Percentiles rank a stretch among this genome's conserved stretches.
Conservation (phyloP, 2,797 vertebrate genomes). For the Nothura maculosa region DNA sequence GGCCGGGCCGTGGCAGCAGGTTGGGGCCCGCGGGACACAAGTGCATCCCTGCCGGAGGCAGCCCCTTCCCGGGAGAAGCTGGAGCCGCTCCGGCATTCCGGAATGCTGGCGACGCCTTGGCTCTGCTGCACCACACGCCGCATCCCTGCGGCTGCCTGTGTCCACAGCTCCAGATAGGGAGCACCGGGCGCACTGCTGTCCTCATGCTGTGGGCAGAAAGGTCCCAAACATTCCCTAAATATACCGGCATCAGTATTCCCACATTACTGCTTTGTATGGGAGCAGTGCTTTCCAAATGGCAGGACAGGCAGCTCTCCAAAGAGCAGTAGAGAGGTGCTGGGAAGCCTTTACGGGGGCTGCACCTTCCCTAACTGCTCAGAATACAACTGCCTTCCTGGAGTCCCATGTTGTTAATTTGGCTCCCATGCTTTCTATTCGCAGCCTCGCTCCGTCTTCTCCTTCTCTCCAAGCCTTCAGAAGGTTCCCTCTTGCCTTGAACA, state of each 20-base stretch:
- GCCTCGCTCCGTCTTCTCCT: not conserved
- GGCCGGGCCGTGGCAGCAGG: constrained; percentile 23
- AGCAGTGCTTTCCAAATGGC: not conserved
- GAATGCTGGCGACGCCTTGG: not conserved
- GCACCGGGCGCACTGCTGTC: not conserved
- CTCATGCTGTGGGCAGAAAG: not conserved
- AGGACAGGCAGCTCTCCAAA: not conserved
- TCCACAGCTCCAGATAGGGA: not conserved
- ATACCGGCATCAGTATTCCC: not conserved
- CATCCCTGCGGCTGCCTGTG: too few species aligned
- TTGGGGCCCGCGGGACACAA: not conserved
- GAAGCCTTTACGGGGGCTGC: not conserved
- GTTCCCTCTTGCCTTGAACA: not conserved
- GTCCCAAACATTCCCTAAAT: not conserved
- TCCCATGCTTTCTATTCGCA: not conserved
- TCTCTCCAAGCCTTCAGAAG: not conserved
- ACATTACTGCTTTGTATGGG: too few species aligned
- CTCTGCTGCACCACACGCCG: not conserved
- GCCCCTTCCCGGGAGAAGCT: not conserved
- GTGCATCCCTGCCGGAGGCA: not conserved
- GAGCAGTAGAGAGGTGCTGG: not conserved
- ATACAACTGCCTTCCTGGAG: not conserved
- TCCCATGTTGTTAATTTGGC: not conserved
- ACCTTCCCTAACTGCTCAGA: not conserved
- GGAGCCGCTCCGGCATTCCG: not conserved